Percentiles rank a stretch among this genome's conserved stretches.
These are phyloP conservation scores for Argyresthia goedartella DNA, from an alignment of 2,888 invertebrate genomes.

Conservation along the genomic window DNA sequence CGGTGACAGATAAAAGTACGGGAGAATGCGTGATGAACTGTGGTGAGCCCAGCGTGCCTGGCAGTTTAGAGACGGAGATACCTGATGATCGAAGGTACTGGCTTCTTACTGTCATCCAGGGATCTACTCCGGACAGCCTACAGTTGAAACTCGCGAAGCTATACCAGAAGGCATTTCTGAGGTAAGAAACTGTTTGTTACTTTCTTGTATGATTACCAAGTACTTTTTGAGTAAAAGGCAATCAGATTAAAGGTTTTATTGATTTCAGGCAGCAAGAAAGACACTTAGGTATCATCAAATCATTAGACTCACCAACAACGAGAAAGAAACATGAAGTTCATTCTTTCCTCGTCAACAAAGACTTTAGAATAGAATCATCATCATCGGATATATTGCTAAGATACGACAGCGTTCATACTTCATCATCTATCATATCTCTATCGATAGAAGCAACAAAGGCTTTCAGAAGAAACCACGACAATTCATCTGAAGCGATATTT, in stretches of 20 bases:
- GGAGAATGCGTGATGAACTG: conserved; percentile 69
- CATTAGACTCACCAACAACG: conserved; percentile 53
- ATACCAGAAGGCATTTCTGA: conserved; percentile 85
- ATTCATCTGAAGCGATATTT: neutral
- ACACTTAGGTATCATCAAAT: conserved; percentile 79
- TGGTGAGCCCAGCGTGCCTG: conserved; percentile 48
- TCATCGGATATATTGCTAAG: conserved; percentile 32
- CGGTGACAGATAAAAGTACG: conserved; percentile 58
- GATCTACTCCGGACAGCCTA: conserved; percentile 72
- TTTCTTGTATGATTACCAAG: no score
- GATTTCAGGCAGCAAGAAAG: conserved; percentile 80
- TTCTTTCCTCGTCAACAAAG: conserved; percentile 52
- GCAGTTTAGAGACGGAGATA: conserved; percentile 64
- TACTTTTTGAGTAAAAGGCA: no score
- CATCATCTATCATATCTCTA: conserved; percentile 20
- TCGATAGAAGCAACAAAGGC: conserved; percentile 13
- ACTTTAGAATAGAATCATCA: conserved; percentile 26
- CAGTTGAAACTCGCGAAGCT: conserved; percentile 81
- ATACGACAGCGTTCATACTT: conserved; percentile 34
- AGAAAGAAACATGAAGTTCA: conserved; percentile 63
- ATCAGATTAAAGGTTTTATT: no score
- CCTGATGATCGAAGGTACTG: conserved; percentile 81
- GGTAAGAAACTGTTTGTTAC: conserved; percentile 47
- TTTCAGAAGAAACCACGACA: conserved; percentile 10
- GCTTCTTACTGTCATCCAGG: conserved; percentile 82